A percentile compares a stretch with the other conserved stretches of the same genome.
phyloP scores from a whole-genome alignment of 2,888 invertebrate species.

The Lithophane ornitopus region DNA sequence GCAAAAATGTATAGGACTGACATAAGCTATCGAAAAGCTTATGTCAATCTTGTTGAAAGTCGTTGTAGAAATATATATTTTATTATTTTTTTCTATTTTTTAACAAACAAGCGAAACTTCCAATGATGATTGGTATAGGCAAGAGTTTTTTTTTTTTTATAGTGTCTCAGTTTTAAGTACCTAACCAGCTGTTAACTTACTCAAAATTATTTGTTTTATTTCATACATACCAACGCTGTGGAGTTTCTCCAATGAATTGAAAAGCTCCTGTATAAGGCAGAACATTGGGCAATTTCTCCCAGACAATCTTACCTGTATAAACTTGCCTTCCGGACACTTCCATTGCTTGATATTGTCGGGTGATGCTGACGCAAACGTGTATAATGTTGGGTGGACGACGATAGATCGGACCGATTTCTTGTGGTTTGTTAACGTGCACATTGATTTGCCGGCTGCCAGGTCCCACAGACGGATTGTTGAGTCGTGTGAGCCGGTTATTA shows the following conservation, averaged over 20 bases:
- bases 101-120: too few relatives aligned
- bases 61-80: too few relatives aligned
- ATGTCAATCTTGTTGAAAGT: too few relatives aligned
- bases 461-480: slow-evolving; percentile 99
- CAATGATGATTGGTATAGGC: not conserved
- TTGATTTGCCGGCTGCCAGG: slow-evolving; percentile 98
- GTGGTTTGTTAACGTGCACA: slow-evolving; percentile 99
- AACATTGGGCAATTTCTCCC: not conserved
- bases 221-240: not conserved
- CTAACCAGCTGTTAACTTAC: not conserved
- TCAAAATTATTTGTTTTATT: not conserved
- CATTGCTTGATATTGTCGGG: slow-evolving; percentile 99
- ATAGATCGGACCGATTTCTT: slow-evolving; percentile 98
- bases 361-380: slow-evolving; percentile 99
- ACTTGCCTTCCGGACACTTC: slow-evolving; percentile 99
- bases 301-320: slow-evolving; percentile 91
- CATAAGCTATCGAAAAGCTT: too few relatives aligned
- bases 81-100: too few relatives aligned
- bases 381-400: slow-evolving; percentile 94
- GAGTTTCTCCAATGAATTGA: not conserved
- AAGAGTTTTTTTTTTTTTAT: not conserved
- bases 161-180: not conserved
- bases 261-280: not conserved
- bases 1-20: too few relatives aligned
- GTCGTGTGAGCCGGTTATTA: slow-evolving; percentile 98